Evolutionary conservation across 2,888 invertebrate species (phyloP).

Genomic region (Stomorhina lunata): DNA sequence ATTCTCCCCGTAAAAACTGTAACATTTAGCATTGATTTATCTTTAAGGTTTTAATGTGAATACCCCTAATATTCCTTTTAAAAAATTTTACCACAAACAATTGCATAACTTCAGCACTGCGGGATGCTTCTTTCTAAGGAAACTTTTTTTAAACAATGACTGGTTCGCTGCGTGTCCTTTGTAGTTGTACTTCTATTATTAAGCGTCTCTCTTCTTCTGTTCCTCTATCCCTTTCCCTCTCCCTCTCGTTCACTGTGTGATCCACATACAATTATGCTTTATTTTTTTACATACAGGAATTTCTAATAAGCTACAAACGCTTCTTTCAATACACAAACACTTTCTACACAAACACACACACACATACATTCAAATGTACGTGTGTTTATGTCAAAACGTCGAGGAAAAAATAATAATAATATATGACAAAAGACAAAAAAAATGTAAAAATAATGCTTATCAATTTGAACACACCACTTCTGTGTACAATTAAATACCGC

Average conservation of each 20-base stretch:
- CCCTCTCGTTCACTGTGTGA: not conserved
- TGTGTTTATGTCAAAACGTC: not conserved
- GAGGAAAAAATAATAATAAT: not conserved
- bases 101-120: not conserved
- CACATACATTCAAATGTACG: not conserved
- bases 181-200: no score
- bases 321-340: not conserved
- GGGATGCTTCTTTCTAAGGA: conserved; percentile 5
- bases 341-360: not conserved
- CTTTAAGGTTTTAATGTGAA: conserved; percentile 7
- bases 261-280: not conserved
- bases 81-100: not conserved
- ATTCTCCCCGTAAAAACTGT: no score
- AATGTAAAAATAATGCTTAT: conserved; percentile 2
- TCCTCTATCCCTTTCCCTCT: not conserved
- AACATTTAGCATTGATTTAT: no score
- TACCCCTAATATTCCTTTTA: not conserved
- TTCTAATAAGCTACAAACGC: conserved; percentile 15
- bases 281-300: conserved; percentile 9
- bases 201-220: not conserved
- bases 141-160: conserved; percentile 1
- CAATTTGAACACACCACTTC: conserved; percentile 32
- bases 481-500: conserved; percentile 7
- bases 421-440: not conserved
- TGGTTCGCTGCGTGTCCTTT: not conserved